These are phyloP conservation scores for Sylvilagus bachmani DNA, from an alignment of 2,113 vertebrate species.

Conservation along the genomic window DNA sequence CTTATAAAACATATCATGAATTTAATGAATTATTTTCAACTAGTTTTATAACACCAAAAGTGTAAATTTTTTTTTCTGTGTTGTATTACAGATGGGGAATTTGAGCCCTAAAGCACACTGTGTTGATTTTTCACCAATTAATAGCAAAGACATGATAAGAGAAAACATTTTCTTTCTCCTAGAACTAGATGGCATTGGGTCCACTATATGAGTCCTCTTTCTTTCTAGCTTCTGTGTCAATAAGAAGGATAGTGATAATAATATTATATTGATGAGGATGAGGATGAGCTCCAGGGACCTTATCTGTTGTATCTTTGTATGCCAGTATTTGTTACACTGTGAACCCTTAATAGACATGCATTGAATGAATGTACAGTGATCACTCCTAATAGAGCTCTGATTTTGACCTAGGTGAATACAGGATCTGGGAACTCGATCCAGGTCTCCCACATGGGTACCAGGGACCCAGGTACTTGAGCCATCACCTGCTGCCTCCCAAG, in stretches of 20 bases:
- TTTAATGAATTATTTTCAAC: conserved; percentile 23
- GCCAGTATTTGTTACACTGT: too few relatives aligned
- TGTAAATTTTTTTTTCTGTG: not conserved
- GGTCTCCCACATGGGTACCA: too few relatives aligned
- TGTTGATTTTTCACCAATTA: not conserved
- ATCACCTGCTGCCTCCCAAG: too few relatives aligned
- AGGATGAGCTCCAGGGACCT: not conserved
- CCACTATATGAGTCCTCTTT: not conserved
- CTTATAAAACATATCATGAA: conserved; percentile 9
- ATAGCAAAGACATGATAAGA: not conserved
- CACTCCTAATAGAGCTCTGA: not conserved
- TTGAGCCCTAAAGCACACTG: not conserved
- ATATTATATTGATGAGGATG: too few relatives aligned
- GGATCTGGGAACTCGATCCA: too few relatives aligned
- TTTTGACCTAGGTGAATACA: not conserved
- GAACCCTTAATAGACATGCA: not conserved
- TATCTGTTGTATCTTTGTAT: not conserved
- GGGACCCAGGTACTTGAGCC: too few relatives aligned
- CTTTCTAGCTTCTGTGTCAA: not conserved
- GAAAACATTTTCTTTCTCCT: not conserved
- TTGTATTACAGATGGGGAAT: conserved; percentile 9
- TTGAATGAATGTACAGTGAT: not conserved
- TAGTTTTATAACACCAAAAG: not conserved
- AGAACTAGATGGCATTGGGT: not conserved
- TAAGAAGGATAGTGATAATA: not conserved